Percentiles rank a stretch among this genome's conserved stretches.
These are phyloP conservation scores for Centropus unirufus DNA, from an alignment of 2,113 vertebrate species.

Conservation along the genomic window DNA sequence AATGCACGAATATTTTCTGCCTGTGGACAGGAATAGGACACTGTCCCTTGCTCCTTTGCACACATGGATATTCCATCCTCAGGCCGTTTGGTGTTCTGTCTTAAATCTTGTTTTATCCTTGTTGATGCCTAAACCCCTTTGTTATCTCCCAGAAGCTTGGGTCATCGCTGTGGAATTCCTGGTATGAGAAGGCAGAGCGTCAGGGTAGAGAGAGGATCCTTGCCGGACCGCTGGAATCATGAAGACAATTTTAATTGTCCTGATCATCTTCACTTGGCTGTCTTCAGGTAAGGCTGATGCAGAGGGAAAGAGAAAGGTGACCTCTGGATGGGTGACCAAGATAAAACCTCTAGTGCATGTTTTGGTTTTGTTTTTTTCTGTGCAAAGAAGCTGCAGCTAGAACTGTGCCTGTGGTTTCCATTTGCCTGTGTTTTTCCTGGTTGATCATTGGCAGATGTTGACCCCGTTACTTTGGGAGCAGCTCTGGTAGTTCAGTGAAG, in stretches of 20 bases:
- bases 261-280: conserved; percentile 9
- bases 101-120: background rate
- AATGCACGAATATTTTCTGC: background rate
- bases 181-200: conserved; percentile 43
- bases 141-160: conserved; percentile 15
- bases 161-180: conserved; percentile 64
- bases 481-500: background rate
- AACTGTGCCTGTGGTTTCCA: background rate
- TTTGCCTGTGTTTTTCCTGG: background rate
- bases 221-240: conserved; percentile 22
- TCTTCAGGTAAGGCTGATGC: conserved; percentile 62
- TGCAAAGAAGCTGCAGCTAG: background rate
- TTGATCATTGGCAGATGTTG: conserved; percentile 52
- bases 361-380: conserved; percentile 18
- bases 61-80: background rate
- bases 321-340: background rate
- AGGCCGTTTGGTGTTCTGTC: background rate
- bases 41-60: background rate
- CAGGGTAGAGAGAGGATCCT: background rate
- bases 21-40: background rate
- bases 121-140: background rate
- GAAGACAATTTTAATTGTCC: conserved; percentile 35
- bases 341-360: background rate
- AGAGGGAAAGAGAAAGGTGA: background rate
- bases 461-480: background rate